phyloP scores from a whole-genome alignment of 2,113 vertebrate genomes.

The Felis catus region F.catus_Fca126_mat1.0 CM031412.1:7220501-7221000 shows the following conservation, averaged over 20 bases:
- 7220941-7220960: neutral
- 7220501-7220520: neutral
- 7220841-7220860: neutral
- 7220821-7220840: neutral
- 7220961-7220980: neutral
- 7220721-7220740: neutral
- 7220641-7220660: neutral
- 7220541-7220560: neutral
- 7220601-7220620: neutral
- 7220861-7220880: neutral
- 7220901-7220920: conserved; percentile 3
- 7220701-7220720: neutral
- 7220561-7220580: neutral
- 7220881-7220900: neutral
- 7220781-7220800: neutral
- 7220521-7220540: neutral
- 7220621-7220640: neutral
- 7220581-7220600: neutral
- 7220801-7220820: neutral
- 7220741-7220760: neutral
- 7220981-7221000: neutral
- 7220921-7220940: neutral
- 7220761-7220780: neutral
- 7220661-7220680: neutral
- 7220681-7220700: neutral